phyloP scores from a whole-genome alignment of 2,888 invertebrate species.

The Acleris laterana region DNA sequence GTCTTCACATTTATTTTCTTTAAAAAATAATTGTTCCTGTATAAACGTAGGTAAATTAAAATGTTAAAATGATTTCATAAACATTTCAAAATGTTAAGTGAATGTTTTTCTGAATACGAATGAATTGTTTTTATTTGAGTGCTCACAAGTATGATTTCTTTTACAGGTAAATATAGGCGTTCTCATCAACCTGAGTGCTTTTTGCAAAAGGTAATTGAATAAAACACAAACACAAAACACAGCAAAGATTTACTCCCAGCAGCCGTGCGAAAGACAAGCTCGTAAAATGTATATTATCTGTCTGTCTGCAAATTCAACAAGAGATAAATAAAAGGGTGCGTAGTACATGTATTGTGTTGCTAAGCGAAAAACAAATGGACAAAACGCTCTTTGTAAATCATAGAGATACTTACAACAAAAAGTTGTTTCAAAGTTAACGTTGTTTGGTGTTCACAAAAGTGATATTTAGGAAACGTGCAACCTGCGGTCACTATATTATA shows the following conservation, averaged over 20 bases:
- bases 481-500: too few relatives aligned
- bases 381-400: constrained; percentile 9
- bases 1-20: too few relatives aligned
- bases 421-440: too few relatives aligned
- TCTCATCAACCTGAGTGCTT: constrained; percentile 2
- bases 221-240: constrained; percentile 1
- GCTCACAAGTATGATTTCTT: constrained; percentile 10
- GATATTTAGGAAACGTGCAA: too few relatives aligned
- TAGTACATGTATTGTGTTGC: constrained; percentile 1
- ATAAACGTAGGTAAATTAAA: too few relatives aligned
- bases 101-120: too few relatives aligned
- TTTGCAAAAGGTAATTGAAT: constrained; percentile 21
- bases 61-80: too few relatives aligned
- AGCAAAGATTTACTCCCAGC: constrained; percentile 14
- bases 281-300: constrained; percentile 1
- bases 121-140: not conserved
- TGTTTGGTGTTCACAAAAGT: too few relatives aligned
- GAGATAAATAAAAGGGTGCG: not conserved
- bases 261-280: constrained; percentile 30
- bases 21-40: too few relatives aligned
- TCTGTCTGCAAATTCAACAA: not conserved
- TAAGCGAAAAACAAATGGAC: constrained; percentile 9
- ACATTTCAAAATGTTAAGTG: too few relatives aligned
- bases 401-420: not conserved
- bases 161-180: constrained; percentile 23